Conservation (phyloP, 2,888 invertebrate genomes). For the Caenorhabditis japonica region DNA sequence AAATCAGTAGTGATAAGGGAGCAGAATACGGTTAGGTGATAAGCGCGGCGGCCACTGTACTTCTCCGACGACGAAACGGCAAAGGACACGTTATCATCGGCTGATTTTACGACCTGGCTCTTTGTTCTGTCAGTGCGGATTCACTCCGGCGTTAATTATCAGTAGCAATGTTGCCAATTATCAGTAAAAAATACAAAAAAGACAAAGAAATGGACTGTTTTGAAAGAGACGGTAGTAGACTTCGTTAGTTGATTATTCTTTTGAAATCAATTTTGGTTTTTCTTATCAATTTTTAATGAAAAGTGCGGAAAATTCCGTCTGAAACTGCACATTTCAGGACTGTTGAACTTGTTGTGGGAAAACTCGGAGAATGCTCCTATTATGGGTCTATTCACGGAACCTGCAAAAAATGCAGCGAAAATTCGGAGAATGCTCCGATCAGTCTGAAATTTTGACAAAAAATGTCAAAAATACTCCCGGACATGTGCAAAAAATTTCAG, state of each 20-base stretch:
- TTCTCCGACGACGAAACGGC: constrained; percentile 10
- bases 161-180: constrained; percentile 1
- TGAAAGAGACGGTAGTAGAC: no score
- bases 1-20: constrained; percentile 31
- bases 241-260: constrained; percentile 2
- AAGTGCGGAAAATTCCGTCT: constrained; percentile 11
- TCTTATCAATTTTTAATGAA: constrained; percentile 5
- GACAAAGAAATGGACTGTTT: no score
- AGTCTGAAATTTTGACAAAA: no score
- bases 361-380: no score
- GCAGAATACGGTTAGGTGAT: neutral
- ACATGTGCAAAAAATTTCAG: no score
- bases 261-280: constrained; percentile 3
- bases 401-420: no score
- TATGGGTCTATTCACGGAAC: no score
- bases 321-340: constrained; percentile 9
- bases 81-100: constrained; percentile 10
- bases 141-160: constrained; percentile 2
- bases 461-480: no score
- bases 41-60: constrained; percentile 32
- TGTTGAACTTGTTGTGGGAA: neutral
- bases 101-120: constrained; percentile 9
- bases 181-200: neutral
- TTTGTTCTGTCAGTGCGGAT: constrained; percentile 27
- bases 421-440: no score